Base-by-base conservation (phyloP, 2,888 invertebrate species). In the Bibio marci region DNA sequence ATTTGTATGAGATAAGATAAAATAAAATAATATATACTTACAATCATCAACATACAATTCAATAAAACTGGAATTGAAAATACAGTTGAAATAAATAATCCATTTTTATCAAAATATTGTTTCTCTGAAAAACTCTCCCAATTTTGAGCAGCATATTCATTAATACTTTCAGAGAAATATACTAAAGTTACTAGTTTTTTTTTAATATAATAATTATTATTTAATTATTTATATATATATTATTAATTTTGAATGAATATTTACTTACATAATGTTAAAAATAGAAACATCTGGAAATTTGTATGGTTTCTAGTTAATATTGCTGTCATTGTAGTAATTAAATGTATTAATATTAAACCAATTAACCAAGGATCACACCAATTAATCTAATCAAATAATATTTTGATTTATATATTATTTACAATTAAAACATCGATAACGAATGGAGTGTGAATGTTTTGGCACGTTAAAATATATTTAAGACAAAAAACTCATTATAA, bases 91-190 rank as follows among this genome's bases (percentile, higher is more conserved):
- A 92, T 90, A 58, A 92, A 92, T 38, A 91, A 67, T 15, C 92
- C 92, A 64, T 83, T 83, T 52, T 83, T 83, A 59, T 92, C 92
- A 59, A 92, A 92, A 60, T 91, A 92, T 56, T 91, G 91, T 51
- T 92, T 88, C 49, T 77, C 73, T 0, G 91, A 83, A 60, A 92
- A 90, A 42, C 76, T 65, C 51, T 78, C 74, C 87, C 88, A 91
- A 59, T 91, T 80, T 45, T 70, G 70, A 0, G 91, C 86, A 3
- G 88, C 91, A 45, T 85, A 71, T 65, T 86, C 80, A 57, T 92
- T 92, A 48, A 92, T 82, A 50, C 72, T 80, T 63, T 91, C 90
- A 17, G 91, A 86, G 56, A 83, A 87, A 57, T 86, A 90, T 12
- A 90, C 90, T 44, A 87, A 61, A 30, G 82, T 63, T 51, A 91